Base-by-base conservation (phyloP, 2,888 invertebrate genomes). In the Drosophila lutescens region DNA sequence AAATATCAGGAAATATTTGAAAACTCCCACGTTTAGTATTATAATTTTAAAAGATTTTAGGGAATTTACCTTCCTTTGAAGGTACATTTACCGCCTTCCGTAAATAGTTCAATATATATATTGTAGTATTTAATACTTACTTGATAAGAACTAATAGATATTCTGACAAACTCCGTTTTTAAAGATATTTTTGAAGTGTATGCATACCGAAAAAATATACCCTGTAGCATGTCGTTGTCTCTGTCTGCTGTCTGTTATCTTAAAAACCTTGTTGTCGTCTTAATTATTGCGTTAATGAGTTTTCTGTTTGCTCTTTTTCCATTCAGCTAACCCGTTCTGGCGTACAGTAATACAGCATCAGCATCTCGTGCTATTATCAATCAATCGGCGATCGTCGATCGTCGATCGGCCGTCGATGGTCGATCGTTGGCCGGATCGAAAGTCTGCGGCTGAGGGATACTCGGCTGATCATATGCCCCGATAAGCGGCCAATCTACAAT, bases 211-310 rank as follows among this genome's bases (percentile, higher is more conserved):
- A 63, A 62, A 56, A n/a, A 44, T 40, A 23, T 68, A 69, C 44
- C 67, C 70, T 77, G 75, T 81, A 82, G 72, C 82, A 71, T 79
- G 89, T 85, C 74, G 74, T 58, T 76, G 73, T 69, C 49, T 36
- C 50, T 69, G 70, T 54, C 54, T 60, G 56, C 63, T 73, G 67
- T 67, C 68, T 76, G 76, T 89, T 90, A 90, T 89, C 90, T 89
- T 86, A 82, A 86, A 86, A 88, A 87, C 89, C 89, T 90, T 90
- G 89, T 89, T 89, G 89, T 89, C 89, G 89, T 90, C 89, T 89
- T 89, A 89, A 89, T 89, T 89, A 90, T 90, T 90, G 90, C 89
- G 90, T 89, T 89, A 89, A 89, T 89, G 90, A 89, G 89, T 90
- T 89, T 90, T 90, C 86, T 79, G 84, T 89, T 90, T 86, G 78